Percentiles rank a stretch among this genome's conserved stretches.
phyloP scores from a whole-genome alignment of 2,113 vertebrate genomes.

The Nycticorax nycticorax region DNA sequence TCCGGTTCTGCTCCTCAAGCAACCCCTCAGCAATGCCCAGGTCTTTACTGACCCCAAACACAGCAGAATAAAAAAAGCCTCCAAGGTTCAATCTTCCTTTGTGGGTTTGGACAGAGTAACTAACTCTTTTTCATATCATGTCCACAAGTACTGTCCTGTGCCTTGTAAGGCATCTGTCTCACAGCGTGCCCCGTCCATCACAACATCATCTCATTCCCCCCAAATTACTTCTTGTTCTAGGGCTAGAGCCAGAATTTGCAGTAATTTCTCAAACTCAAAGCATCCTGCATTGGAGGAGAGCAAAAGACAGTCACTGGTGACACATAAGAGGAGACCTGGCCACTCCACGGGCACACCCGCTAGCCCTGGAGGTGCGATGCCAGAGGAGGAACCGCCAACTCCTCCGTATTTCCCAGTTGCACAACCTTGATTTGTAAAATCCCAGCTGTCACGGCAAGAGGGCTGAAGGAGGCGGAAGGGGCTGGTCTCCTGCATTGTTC shows the following conservation, averaged over 20 bases:
- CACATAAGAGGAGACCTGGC: neutral
- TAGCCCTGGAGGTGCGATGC: neutral
- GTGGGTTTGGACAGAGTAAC: neutral
- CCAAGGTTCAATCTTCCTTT: neutral
- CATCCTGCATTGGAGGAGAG: neutral
- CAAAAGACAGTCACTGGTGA: neutral
- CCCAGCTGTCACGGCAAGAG: neutral
- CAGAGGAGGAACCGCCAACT: neutral
- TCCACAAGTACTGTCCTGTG: neutral
- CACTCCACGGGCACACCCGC: neutral
- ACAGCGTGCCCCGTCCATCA: neutral
- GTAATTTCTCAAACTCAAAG: neutral
- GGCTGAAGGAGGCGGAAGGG: neutral
- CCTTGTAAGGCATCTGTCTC: neutral
- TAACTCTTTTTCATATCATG: neutral
- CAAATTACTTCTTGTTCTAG: neutral
- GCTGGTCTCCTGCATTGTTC: neutral
- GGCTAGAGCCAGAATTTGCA: neutral
- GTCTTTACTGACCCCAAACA: neutral
- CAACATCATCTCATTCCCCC: neutral
- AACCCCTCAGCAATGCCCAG: neutral
- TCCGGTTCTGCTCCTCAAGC: neutral
- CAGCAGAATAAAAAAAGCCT: neutral
- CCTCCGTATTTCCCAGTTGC: rapidly evolving
- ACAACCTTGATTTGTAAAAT: neutral